Evolutionary conservation across 2,888 invertebrate species (phyloP), one percentile per base, ranked within the genome.

Genomic region (Zaprionus bogoriensis): DNA sequence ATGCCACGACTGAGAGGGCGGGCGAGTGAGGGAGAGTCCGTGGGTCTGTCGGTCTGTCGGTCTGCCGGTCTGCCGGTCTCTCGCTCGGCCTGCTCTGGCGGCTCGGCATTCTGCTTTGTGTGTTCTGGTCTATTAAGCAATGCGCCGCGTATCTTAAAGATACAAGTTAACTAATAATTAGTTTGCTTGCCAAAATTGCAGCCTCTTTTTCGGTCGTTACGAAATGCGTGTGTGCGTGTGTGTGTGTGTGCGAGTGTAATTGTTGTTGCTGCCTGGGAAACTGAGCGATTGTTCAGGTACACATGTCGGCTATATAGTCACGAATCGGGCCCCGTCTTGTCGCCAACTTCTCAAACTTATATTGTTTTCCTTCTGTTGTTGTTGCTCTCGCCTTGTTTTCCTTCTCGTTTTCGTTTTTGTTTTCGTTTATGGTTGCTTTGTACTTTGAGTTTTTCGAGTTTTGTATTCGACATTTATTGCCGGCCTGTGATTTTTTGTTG

Each of bases 81-180:
- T 23, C 23, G 17, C 30, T 25, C 25, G 36, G 6, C 17, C 6
- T 3, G 23, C 42, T 14, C 27, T 30, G 7, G 3, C 41, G 25
- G 19, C 39, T 42, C 32, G 47, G 39, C 42, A 57, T 65, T 59
- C 62, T 54, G n/a, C n/a, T n/a, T n/a, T n/a, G 67, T 67, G 67
- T 65, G 73, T 77, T 78, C 87, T 84, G 85, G 85, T 79, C 79
- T 79, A 79, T 79, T 79, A 82, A 79, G 79, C 85, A 79, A 79
- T 81, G 85, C 64, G 62, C 41, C 67, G 73, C 55, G 73, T 80
- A 77, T 83, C 80, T 79, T 81, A 83, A 83, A 81, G 87, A 81
- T 81, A 87, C 84, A 86, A 84, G 82, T 83, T 83, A 83, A 83
- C 82, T 87, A 84, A 81, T 83, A 84, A 83, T 84, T 82, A 82